A percentile compares a stretch with the other conserved stretches of the same genome.
phyloP scores from a whole-genome alignment of 2,113 vertebrate genomes.

The Ctenomys sociabilis region DNA sequence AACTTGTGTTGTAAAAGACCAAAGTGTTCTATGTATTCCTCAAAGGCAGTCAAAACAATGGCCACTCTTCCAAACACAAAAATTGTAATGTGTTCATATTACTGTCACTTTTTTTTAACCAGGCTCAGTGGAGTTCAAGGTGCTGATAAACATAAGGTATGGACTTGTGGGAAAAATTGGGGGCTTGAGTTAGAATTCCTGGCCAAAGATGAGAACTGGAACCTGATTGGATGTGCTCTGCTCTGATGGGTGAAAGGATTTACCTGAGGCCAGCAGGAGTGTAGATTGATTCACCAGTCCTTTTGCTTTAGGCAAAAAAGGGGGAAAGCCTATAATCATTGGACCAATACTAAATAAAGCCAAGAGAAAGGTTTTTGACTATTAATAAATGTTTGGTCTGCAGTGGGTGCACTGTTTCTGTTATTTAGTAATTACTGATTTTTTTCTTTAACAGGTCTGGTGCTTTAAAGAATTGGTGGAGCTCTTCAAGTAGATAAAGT shows the following conservation, averaged over 20 bases:
- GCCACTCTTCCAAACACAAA: background rate
- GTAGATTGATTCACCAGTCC: background rate
- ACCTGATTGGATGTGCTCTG: conserved; percentile 81
- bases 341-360: background rate
- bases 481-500: background rate
- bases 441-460: conserved; percentile 62
- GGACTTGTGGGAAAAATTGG: background rate
- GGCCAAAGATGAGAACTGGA: conserved; percentile 87
- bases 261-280: conserved; percentile 87
- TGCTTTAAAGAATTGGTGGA: background rate
- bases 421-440: background rate
- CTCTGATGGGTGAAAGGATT: conserved; percentile 89
- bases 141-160: conserved; percentile 58
- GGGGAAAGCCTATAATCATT: background rate
- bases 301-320: background rate
- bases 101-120: background rate
- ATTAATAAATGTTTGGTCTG: background rate
- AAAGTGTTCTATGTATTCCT: background rate
- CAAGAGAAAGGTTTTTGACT: background rate
- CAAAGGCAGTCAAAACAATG: background rate
- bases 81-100: background rate
- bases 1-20: background rate
- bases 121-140: conserved; percentile 43
- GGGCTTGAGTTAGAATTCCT: conserved; percentile 62
- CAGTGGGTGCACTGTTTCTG: background rate